Percentiles rank a stretch among this genome's conserved stretches.
phyloP scores from a whole-genome alignment of 2,888 invertebrate species.

The Acrobasis suavella region DNA sequence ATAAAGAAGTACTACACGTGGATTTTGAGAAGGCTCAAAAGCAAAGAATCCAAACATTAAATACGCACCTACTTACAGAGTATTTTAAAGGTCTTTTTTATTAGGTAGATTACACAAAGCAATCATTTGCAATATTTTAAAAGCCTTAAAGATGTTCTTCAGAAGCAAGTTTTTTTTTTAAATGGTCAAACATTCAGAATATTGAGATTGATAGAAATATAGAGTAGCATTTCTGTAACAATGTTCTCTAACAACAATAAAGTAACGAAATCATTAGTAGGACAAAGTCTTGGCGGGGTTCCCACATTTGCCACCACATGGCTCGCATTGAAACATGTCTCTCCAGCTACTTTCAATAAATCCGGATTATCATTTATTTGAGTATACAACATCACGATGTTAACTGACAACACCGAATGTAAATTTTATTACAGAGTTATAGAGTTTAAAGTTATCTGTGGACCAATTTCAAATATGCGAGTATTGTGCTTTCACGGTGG shows the following conservation, averaged over 20 bases:
- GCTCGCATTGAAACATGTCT: conserved; percentile 69
- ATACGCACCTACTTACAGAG: conserved; percentile 7
- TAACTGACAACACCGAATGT: conserved; percentile 42
- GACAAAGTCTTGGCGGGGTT: conserved; percentile 78
- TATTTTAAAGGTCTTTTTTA: conserved; percentile 13
- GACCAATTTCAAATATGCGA: conserved; percentile 52
- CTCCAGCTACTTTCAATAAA: conserved; percentile 72
- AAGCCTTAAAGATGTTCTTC: conserved; percentile 7
- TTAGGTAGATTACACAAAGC: conserved; percentile 5
- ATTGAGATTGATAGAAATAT: conserved; percentile 20
- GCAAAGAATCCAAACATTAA: conserved; percentile 20
- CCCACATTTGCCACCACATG: conserved; percentile 80
- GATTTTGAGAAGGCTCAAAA: conserved; percentile 34
- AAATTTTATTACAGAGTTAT: conserved; percentile 48
- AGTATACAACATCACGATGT: conserved; percentile 49
- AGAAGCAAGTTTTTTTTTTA: not conserved
- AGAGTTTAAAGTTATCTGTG: conserved; percentile 55
- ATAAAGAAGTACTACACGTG: conserved; percentile 48
- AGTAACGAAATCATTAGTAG: conserved; percentile 76
- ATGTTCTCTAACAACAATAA: conserved; percentile 64
- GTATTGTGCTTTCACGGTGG: conserved; percentile 56
- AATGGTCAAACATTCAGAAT: too few relatives aligned
- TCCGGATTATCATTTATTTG: conserved; percentile 76
- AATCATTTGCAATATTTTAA: conserved; percentile 13
- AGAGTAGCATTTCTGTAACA: conserved; percentile 42